These are phyloP conservation scores for Heteronetta atricapilla DNA, from an alignment of 2,113 vertebrate genomes.

Conservation along the genomic window DNA sequence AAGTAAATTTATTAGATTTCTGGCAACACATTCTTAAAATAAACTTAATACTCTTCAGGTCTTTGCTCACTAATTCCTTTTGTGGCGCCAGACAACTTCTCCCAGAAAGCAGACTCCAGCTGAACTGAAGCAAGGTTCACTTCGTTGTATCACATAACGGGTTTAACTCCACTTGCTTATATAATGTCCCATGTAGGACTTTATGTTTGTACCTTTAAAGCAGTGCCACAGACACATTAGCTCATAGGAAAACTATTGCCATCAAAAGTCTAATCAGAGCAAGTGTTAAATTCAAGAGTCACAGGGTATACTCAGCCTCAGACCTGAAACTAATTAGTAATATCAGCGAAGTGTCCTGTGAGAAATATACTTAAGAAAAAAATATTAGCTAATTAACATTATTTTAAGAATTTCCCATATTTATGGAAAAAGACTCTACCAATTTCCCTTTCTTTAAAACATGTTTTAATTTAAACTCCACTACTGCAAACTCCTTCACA, in stretches of 20 bases:
- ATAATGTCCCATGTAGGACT: background rate
- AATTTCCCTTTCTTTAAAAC: background rate
- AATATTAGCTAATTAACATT: background rate
- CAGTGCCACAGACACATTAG: background rate
- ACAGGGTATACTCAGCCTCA: background rate
- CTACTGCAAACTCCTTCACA: background rate
- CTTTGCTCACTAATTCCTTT: slow-evolving; percentile 71
- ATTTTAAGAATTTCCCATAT: background rate
- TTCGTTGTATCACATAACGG: background rate
- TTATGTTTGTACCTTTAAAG: background rate
- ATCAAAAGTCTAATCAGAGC: background rate
- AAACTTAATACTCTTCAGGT: slow-evolving; percentile 73
- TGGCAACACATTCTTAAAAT: slow-evolving; percentile 77
- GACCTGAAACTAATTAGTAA: background rate
- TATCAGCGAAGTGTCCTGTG: background rate
- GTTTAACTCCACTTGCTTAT: slow-evolving; percentile 10
- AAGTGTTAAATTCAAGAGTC: background rate
- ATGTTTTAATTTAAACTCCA: background rate
- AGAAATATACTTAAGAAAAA: background rate
- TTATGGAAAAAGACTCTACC: background rate
- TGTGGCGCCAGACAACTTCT: slow-evolving; percentile 76
- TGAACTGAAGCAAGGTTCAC: background rate
- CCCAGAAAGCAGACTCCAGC: background rate
- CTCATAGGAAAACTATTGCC: background rate
- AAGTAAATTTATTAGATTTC: slow-evolving; percentile 73